A percentile compares a stretch with the other conserved stretches of the same genome.
phyloP scores from a whole-genome alignment of 2,113 vertebrate species.

The Brienomyrus brachyistius region DNA sequence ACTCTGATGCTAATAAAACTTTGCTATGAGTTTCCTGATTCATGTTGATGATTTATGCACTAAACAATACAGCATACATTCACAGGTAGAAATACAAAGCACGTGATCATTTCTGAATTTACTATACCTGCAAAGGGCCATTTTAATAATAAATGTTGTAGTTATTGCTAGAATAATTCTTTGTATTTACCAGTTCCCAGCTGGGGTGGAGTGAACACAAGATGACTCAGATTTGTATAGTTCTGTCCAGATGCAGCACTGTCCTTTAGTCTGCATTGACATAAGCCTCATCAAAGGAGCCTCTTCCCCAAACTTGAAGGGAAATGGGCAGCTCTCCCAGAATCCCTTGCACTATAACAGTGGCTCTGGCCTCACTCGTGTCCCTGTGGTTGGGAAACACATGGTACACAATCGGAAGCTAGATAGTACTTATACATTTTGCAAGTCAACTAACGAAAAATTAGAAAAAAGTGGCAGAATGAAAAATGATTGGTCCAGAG shows the following conservation, averaged over 20 bases:
- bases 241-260: neutral
- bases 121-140: neutral
- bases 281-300: constrained; percentile 56
- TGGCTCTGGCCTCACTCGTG: constrained; percentile 49
- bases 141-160: neutral
- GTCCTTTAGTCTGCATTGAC: neutral
- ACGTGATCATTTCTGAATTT: neutral
- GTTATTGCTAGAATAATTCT: neutral
- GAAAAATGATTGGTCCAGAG: too few relatives aligned
- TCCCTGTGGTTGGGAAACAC: constrained; percentile 53
- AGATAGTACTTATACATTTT: too few relatives aligned
- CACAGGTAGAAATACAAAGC: neutral
- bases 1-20: neutral
- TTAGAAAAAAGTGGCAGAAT: neutral
- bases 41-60: neutral
- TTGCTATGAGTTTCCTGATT: neutral
- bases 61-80: neutral
- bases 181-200: neutral
- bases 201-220: neutral
- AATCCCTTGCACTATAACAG: constrained; percentile 58
- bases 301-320: constrained; percentile 64
- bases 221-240: neutral
- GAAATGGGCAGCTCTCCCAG: constrained; percentile 64
- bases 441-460: neutral
- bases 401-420: constrained; percentile 4